Base-by-base conservation (phyloP, 2,888 invertebrate species). In the Scaptomyza polygonia region DNA sequence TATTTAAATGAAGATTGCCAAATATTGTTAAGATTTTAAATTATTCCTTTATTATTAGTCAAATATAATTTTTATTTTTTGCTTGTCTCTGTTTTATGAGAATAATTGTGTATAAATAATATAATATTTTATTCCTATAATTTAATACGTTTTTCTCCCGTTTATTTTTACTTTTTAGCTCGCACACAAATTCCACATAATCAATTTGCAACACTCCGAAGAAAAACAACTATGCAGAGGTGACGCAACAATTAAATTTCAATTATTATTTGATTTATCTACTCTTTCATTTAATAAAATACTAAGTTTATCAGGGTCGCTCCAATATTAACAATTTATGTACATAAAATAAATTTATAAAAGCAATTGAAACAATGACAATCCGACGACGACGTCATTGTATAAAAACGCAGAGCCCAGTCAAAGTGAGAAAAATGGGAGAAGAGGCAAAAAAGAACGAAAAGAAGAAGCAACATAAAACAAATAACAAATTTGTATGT, bases 351-450 rank as follows among this genome's bases (percentile, higher is more conserved):
- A 14, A 14, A 55, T 21, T n/a, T n/a, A 48, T 27, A 21, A 11
- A 52, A 36, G 3, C 32, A 34, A 39, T 42, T 64, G 2, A 29
- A 63, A 53, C 40, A 47, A 65, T 48, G 48, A 40, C 59, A 70
- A 70, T 68, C 58, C 58, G 54, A n/a, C 18, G 79, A 79, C 83
- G 57, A 86, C 82, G 82, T 82, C 88, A 82, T 87, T 58, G 62
- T 55, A 44, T 54, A 67, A 74, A 61, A 74, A 69, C 81, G 53
- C 49, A 30, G 39, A 42, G 27, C 30, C 8, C 36, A 34, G 34
- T 48, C 40, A 40, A 9, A 11, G 18, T 29, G 21, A 27, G 30
- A 12, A 9, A 53, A 21, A 25, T 30, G 9, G 3, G 34, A 29
- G 53, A 16, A 21, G 43, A 14, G 3, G 36, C 3, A 3, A 25